Base-by-base conservation (phyloP, 2,888 invertebrate genomes). In the Kuschelorhynchus macadamiae region DNA sequence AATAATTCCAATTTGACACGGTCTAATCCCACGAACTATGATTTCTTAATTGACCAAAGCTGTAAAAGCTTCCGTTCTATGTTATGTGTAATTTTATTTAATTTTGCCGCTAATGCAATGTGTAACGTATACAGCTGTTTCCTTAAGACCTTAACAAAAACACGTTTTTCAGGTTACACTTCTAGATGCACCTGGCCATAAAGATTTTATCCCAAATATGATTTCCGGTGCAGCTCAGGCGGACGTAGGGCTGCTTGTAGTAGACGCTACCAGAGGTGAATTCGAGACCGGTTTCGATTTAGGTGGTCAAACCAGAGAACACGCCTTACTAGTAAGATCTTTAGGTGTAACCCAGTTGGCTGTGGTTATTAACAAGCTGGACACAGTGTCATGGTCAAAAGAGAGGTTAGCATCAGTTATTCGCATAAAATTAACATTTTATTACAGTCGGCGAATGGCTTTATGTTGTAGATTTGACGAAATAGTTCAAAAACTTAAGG, bases 201-300 rank as follows among this genome's bases (percentile, higher is more conserved):
- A 95, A 81, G 99, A 99, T 83, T 99, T 99, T 80, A 98, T 99
- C 80, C 98, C 99, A 1, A 98, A 99, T 79, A 99, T 99, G 98
- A 99, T 99, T 75, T 95, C 94, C 11, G 98, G 98, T 12, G 97
- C 98, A 1, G 95, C 97, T 0, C 98, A 98, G 84, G 99, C 99
- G 1, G 99, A 99, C 85, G 98, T 96, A 0, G 98, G 97, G 11
- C 86, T 99, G 30, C 85, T 99, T 17, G 98, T 99, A 0, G 94
- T 99, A 0, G 98, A 99, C 86, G 96, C 98, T 0, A 94, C 94
- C 0, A 87, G 93, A 75, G 99, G 99, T 18, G 99, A 99, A 85
- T 99, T 99, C 85, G 99, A 99, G 84, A 96, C 98, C 2, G 99
- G 99, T 0, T 99, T 99, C 84, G 98, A 98, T 78, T 90, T 92